Evolutionary conservation across 2,113 vertebrate genomes (phyloP).

Genomic region (Pholis gunnellus): DNA sequence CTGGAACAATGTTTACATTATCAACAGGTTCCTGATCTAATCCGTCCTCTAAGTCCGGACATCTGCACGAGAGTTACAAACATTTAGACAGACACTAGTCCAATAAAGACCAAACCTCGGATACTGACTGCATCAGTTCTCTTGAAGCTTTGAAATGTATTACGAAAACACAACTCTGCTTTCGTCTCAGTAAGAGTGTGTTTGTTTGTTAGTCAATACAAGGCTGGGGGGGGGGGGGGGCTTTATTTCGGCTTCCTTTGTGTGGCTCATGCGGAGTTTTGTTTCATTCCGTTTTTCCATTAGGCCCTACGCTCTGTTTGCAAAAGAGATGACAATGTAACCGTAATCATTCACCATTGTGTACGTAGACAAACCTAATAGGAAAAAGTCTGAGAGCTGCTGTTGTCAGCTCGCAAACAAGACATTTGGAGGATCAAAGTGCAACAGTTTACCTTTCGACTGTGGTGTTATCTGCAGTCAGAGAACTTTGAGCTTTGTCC

Average conservation of each 20-base stretch:
- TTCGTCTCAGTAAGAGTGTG: background rate
- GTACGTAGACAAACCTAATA: background rate
- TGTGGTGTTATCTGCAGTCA: conserved; percentile 37
- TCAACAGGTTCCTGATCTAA: conserved; percentile 34
- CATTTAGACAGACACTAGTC: background rate
- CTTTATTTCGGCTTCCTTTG: background rate
- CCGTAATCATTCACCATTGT: conserved; percentile 1
- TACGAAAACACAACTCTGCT: conserved; percentile 6
- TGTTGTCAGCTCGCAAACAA: conserved; percentile 11
- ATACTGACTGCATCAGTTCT: background rate
- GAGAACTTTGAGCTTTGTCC: conserved; percentile 1
- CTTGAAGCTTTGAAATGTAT: conserved; percentile 4
- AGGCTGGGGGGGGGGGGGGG: background rate
- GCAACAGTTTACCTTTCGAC: conserved; percentile 45
- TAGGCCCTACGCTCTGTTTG: conserved; percentile 14
- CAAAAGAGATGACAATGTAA: background rate
- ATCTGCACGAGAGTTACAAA: background rate
- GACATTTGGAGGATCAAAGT: conserved; percentile 53
- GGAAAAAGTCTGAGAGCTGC: background rate
- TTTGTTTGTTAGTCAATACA: conserved; percentile 28
- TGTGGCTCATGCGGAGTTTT: background rate
- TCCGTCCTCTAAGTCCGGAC: background rate
- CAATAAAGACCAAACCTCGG: background rate
- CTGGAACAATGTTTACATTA: conserved; percentile 26
- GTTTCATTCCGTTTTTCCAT: background rate